Percentiles rank a stretch among this genome's conserved stretches.
Conservation (phyloP, 2,888 invertebrate species). For the Meliscaeva auricollis region DNA sequence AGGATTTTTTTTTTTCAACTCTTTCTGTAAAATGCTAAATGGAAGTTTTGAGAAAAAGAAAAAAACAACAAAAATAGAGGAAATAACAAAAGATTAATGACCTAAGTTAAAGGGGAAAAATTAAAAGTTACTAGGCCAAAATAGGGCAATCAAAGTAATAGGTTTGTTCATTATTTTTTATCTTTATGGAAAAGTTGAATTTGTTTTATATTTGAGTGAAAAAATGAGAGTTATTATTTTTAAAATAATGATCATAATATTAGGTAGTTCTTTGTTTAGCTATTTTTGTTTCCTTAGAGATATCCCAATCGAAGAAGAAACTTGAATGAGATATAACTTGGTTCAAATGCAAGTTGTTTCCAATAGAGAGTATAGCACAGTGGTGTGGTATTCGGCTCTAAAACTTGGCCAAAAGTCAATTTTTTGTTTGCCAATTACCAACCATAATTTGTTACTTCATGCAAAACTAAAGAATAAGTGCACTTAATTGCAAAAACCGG, state of each 20-base stretch:
- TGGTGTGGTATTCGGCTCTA: too few species aligned
- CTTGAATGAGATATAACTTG: too few species aligned
- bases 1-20: neutral
- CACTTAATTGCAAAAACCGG: too few species aligned
- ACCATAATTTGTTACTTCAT: too few species aligned
- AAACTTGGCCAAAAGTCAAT: too few species aligned
- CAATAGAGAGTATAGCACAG: too few species aligned
- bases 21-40: neutral
- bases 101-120: constrained; percentile 11
- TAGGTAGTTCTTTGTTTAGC: neutral
- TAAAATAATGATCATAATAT: neutral
- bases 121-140: constrained; percentile 26
- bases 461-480: too few species aligned
- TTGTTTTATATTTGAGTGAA: neutral
- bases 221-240: neutral
- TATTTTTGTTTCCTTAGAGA: too few species aligned
- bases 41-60: constrained; percentile 1
- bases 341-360: too few species aligned
- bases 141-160: constrained; percentile 30
- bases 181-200: neutral
- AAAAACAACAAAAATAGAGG: neutral
- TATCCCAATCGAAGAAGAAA: too few species aligned
- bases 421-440: too few species aligned
- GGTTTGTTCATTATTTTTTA: constrained; percentile 5
- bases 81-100: constrained; percentile 22